These are phyloP conservation scores for Musca domestica DNA, from an alignment of 1,140 invertebrate species.

Conservation along the genomic window DNA sequence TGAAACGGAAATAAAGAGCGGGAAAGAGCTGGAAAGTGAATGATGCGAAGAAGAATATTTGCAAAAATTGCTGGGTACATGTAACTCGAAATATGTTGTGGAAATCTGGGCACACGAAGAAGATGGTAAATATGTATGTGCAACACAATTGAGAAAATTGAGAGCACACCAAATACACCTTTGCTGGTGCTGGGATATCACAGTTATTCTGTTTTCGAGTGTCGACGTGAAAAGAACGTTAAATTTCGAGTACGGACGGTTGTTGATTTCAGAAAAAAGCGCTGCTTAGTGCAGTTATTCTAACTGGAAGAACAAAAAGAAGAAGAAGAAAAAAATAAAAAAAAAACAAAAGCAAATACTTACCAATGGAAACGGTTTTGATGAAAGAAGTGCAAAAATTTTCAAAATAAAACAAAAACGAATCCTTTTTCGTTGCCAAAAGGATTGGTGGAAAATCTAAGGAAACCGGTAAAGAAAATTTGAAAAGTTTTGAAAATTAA, in stretches of 20 bases:
- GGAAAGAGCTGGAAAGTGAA: not conserved
- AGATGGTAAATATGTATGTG: not conserved
- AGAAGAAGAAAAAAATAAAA: not conserved
- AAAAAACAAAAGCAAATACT: not conserved
- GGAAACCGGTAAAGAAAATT: not conserved
- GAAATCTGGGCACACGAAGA: conserved; percentile 8
- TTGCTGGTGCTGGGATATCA: not conserved
- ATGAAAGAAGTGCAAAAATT: not conserved
- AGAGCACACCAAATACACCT: too few species aligned
- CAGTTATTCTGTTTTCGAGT: conserved; percentile 20
- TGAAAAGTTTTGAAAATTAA: conserved; percentile 4
- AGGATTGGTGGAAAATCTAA: too few species aligned
- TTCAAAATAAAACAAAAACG: conserved; percentile 15
- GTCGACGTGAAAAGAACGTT: conserved; percentile 16
- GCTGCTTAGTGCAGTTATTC: too few species aligned
- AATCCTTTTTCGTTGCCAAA: not conserved
- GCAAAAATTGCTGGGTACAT: not conserved
- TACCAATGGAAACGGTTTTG: conserved; percentile 7
- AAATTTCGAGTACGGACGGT: conserved; percentile 1
- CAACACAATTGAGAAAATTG: not conserved
- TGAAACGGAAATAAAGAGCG: not conserved
- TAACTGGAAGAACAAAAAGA: not conserved
- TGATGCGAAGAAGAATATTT: not conserved
- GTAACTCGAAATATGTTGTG: conserved; percentile 20
- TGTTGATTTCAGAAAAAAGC: not conserved